Evolutionary conservation across 2,113 vertebrate genomes (phyloP).

Genomic region (cattle (Bos taurus)): ARS-UCD2.0 NC_037335.1:32624501-32625000

Average conservation of each 20-base stretch:
- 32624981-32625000: background rate
- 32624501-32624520: background rate
- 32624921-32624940: background rate
- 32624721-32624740: background rate
- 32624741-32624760: accelerated
- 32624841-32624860: background rate
- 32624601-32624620: background rate
- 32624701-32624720: background rate
- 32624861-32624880: background rate
- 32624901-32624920: background rate
- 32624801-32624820: background rate
- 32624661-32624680: background rate
- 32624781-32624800: background rate
- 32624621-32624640: background rate
- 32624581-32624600: background rate
- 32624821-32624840: background rate
- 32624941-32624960: background rate
- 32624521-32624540: background rate
- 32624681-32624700: background rate
- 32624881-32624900: background rate
- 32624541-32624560: background rate
- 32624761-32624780: background rate
- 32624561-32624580: background rate
- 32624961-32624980: background rate
- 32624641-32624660: background rate